A percentile compares a stretch with the other conserved stretches of the same genome.
Evolutionary conservation across 2,888 invertebrate genomes (phyloP).

Genomic region (Microplitis deprimator): DNA sequence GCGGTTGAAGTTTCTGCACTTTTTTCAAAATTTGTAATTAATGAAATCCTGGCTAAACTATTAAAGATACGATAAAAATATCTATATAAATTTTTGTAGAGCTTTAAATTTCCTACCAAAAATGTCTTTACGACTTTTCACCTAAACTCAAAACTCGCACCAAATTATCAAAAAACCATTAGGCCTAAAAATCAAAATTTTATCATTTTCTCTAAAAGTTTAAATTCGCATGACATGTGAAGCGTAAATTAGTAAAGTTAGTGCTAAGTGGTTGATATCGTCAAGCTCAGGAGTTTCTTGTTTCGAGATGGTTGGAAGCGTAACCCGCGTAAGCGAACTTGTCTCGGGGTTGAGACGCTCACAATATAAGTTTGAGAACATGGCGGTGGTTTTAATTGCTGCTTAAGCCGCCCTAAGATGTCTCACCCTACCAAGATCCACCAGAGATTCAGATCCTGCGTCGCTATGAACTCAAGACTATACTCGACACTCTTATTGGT

Average conservation of each 20-base stretch:
- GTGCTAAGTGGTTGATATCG: conserved; percentile 18
- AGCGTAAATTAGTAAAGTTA: conserved; percentile 32
- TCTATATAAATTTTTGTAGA: no score
- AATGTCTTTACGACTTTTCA: no score
- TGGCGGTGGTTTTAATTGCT: conserved; percentile 64
- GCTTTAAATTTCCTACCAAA: no score
- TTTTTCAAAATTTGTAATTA: no score
- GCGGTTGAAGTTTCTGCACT: fast-evolving
- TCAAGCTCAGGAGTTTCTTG: conserved; percentile 29
- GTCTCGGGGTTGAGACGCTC: conserved; percentile 49
- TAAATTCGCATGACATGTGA: conserved; percentile 3
- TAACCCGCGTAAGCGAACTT: conserved; percentile 42
- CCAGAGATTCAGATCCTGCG: neutral
- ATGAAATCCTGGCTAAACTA: no score
- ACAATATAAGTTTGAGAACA: conserved; percentile 29
- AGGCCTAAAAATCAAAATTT: no score
- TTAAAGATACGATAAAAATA: no score
- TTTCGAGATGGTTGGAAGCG: conserved; percentile 11
- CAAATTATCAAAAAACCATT: no score
- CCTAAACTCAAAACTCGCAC: no score
- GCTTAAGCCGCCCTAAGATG: conserved; percentile 56
- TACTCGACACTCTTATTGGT: no score
- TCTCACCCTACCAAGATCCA: no score
- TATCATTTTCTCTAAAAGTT: neutral
- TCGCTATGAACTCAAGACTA: neutral